Conservation (phyloP, 1,140 invertebrate species). For the Xylocopa sonorina region DNA sequence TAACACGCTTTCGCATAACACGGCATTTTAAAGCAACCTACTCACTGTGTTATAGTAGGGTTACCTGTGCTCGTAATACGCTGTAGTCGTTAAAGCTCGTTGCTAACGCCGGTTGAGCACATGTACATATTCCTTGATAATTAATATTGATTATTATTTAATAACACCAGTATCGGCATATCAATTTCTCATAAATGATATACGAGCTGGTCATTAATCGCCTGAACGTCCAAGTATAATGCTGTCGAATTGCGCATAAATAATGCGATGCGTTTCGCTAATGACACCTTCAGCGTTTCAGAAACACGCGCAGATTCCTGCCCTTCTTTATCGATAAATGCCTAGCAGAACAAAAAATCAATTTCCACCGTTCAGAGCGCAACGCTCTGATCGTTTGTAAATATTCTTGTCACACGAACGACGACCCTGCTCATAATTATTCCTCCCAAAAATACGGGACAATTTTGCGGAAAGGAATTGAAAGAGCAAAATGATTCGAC, state of each 20-base stretch:
- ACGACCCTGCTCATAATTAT: too few species aligned
- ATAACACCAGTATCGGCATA: slow-evolving; percentile 28
- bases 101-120: neutral
- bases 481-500: too few species aligned
- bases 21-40: too few species aligned
- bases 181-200: slow-evolving; percentile 43
- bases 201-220: slow-evolving; percentile 41
- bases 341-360: neutral
- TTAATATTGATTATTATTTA: slow-evolving; percentile 49
- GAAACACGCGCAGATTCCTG: neutral
- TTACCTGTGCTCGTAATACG: neutral
- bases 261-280: neutral
- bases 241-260: slow-evolving; percentile 1
- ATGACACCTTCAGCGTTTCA: neutral
- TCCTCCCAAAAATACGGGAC: too few species aligned
- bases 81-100: neutral
- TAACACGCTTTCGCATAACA: too few species aligned
- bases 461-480: neutral
- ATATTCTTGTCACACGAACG: too few species aligned
- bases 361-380: neutral
- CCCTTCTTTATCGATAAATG: too few species aligned
- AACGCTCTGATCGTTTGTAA: too few species aligned
- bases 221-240: slow-evolving; percentile 25
- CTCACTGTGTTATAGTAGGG: too few species aligned
- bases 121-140: slow-evolving; percentile 20